Evolutionary conservation across 2,888 invertebrate genomes (phyloP).

Genomic region (Drosophila cyrtoloma): DNA sequence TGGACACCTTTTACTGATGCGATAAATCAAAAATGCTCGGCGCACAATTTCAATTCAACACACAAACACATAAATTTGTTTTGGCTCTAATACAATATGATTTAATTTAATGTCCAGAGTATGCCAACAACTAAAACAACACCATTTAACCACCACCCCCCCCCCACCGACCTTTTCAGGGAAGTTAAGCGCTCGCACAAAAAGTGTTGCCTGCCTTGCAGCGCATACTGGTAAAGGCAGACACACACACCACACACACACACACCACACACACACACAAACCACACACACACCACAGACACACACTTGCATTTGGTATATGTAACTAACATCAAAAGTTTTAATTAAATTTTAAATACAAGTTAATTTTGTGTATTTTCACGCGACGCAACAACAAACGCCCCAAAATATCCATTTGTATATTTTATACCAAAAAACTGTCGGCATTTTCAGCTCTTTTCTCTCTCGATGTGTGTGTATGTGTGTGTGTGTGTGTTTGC

Average conservation of each 20-base stretch:
- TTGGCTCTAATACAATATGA: constrained; percentile 63
- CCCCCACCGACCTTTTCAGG: constrained; percentile 2
- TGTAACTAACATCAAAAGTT: constrained; percentile 77
- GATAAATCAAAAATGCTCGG: constrained; percentile 69
- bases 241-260: constrained; percentile 6
- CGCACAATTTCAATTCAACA: constrained; percentile 74
- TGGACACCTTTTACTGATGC: constrained; percentile 29
- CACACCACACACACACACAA: neutral
- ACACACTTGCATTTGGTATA: constrained; percentile 25
- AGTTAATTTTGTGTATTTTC: constrained; percentile 78
- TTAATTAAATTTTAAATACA: constrained; percentile 81
- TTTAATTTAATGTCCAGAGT: constrained; percentile 65
- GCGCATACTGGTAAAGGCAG: constrained; percentile 34
- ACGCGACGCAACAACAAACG: constrained; percentile 50
- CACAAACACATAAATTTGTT: constrained; percentile 25
- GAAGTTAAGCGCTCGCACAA: constrained; percentile 46
- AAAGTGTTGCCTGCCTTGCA: constrained; percentile 57
- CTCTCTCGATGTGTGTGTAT: constrained; percentile 6
- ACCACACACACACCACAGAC: too few species aligned
- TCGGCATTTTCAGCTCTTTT: constrained; percentile 27
- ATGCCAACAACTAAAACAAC: constrained; percentile 22
- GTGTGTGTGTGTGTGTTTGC: constrained; percentile 23
- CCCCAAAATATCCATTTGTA: constrained; percentile 57
- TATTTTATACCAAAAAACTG: constrained; percentile 57
- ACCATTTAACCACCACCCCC: neutral